A percentile compares a stretch with the other conserved stretches of the same genome.
These are phyloP conservation scores for Unio delphinus DNA, from an alignment of 2,888 invertebrate species.

Conservation along the genomic window DNA sequence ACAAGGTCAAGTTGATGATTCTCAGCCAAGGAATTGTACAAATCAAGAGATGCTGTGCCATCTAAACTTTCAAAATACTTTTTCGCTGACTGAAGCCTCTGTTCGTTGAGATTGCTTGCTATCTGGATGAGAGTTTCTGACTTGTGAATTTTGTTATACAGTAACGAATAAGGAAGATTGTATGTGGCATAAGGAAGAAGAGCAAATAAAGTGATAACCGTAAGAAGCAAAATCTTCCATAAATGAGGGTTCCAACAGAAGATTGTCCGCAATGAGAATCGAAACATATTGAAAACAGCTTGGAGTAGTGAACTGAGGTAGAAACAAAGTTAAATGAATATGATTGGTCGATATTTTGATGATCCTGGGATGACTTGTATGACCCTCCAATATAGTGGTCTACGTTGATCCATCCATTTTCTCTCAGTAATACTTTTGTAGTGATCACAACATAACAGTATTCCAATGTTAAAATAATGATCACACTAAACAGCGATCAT, in stretches of 20 bases:
- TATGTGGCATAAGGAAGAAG: conserved; percentile 16
- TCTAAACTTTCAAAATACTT: conserved; percentile 22
- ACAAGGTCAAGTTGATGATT: conserved; percentile 29
- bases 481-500: too few species aligned
- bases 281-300: too few species aligned
- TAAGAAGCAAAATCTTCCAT: conserved; percentile 9
- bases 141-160: conserved; percentile 18
- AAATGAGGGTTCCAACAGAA: not conserved
- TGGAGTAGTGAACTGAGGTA: too few species aligned
- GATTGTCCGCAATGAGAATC: too few species aligned
- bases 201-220: conserved; percentile 13
- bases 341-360: too few species aligned
- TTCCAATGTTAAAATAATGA: too few species aligned
- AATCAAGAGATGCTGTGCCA: conserved; percentile 1
- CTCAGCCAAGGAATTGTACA: conserved; percentile 6
- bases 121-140: conserved; percentile 11
- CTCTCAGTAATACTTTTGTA: too few species aligned
- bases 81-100: conserved; percentile 23
- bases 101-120: conserved; percentile 22
- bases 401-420: too few species aligned
- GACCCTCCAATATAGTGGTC: too few species aligned
- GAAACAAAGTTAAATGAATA: too few species aligned
- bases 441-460: too few species aligned
- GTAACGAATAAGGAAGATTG: conserved; percentile 27
- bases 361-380: too few species aligned